Base-by-base conservation (phyloP, 2,797 vertebrate genomes). In the Echiichthys vipera region DNA sequence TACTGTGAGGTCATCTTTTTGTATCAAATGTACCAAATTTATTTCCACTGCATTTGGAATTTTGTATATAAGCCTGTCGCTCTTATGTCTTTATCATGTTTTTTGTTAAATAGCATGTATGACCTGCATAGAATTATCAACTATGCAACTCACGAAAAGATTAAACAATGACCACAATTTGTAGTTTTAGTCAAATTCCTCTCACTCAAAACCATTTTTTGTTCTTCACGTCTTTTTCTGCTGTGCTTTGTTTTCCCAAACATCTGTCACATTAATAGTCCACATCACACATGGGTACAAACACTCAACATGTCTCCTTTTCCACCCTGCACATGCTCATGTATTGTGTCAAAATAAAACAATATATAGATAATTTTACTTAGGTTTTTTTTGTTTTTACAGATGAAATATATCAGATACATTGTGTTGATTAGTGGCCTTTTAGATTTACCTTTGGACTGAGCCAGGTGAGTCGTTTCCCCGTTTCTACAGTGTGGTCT, bases 1-100 rank as follows among this genome's bases (percentile, higher is more conserved):
- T 46, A 62, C 36, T 77, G 62, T 2, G 4, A 42, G 49, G 65
- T 75, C 39, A 40, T 65, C 56, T 64, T 51, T 40, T 43, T 74
- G 13, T 66, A 36, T 53, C 30, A 7, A 12, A 39, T 69, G 18
- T 36, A 54, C 24, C 7, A 8, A 29, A 30, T 56, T 37, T 49
- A 39, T 49, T 50, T 37, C 2, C 9, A 45, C 39, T 34, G 25
- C 5, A 32, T 65, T 66, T 61, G 15, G 17, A 20, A 24, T 42
- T 74, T 29, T 59, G 45, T 63, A 12, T 63, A 42, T 63, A 14
- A 70, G 15, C n/a, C n/a, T n/a, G n/a, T n/a, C n/a, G n/a, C n/a
- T n/a, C n/a, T n/a, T n/a, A n/a, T n/a, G n/a, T n/a, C n/a, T n/a
- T n/a, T n/a, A n/a, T n/a, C n/a, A n/a, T n/a, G n/a, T 50, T 66